A percentile compares a stretch with the other conserved stretches of the same genome.
These are phyloP conservation scores for Caerostris extrusa DNA, from an alignment of 1,140 invertebrate species.

Conservation along the genomic window DNA sequence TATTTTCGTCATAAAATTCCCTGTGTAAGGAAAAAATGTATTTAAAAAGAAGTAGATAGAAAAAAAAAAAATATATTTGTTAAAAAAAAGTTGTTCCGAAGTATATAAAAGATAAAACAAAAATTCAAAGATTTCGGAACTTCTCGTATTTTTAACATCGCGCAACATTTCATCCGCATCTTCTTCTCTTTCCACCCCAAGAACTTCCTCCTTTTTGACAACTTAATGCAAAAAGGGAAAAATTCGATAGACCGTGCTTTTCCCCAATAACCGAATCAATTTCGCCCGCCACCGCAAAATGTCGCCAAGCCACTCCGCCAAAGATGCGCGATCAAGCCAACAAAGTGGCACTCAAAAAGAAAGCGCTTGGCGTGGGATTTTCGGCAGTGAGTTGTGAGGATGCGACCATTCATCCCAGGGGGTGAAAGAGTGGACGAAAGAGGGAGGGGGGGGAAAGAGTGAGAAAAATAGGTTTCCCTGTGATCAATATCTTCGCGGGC, in stretches of 20 bases:
- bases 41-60: not conserved
- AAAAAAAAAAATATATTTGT: not conserved
- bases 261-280: conserved; percentile 71
- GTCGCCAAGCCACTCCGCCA: not conserved
- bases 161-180: conserved; percentile 19
- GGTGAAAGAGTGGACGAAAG: conserved; percentile 17
- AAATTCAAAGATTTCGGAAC: not conserved
- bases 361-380: conserved; percentile 35
- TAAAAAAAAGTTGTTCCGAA: not conserved
- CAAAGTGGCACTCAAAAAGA: conserved; percentile 35
- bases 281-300: conserved; percentile 47
- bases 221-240: conserved; percentile 68
- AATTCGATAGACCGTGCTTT: conserved; percentile 31
- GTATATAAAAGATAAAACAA: not conserved
- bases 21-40: not conserved
- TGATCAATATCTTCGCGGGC: conserved; percentile 65
- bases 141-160: conserved; percentile 6
- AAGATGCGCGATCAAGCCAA: not conserved
- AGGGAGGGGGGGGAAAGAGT: not conserved
- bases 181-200: conserved; percentile 47
- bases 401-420: conserved; percentile 38
- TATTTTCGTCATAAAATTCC: not conserved
- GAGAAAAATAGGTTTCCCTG: conserved; percentile 67
- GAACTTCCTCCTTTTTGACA: conserved; percentile 64
- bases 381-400: conserved; percentile 33